Evolutionary conservation across 1,140 invertebrate genomes (phyloP).

Genomic region (Diabrotica virgifera): DNA sequence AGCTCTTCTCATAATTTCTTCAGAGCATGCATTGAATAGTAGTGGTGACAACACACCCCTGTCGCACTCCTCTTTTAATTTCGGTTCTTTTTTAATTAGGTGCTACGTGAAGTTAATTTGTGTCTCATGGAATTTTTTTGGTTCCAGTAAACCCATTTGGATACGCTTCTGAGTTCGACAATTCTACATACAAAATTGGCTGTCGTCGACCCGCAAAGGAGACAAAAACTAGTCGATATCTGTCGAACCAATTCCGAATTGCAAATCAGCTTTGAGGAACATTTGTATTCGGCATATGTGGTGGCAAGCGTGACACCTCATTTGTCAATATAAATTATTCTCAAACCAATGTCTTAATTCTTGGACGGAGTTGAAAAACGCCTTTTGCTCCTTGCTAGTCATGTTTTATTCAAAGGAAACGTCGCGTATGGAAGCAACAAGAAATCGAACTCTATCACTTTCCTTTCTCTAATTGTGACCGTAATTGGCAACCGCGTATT

Average conservation of each 20-base stretch:
- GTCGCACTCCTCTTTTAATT: too few species aligned
- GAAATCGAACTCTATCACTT: background rate
- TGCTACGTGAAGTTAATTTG: too few species aligned
- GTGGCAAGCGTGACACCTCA: slow-evolving; percentile 41
- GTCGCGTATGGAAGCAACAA: background rate
- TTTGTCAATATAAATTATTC: slow-evolving; percentile 44
- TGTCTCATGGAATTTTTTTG: too few species aligned
- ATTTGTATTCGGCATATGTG: slow-evolving; percentile 42
- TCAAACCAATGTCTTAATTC: slow-evolving; percentile 32
- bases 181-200: background rate
- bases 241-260: slow-evolving; percentile 32
- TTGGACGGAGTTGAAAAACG: slow-evolving; percentile 20
- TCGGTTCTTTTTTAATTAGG: too few species aligned
- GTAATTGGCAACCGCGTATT: background rate
- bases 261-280: slow-evolving; percentile 38
- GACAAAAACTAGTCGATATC: slow-evolving; percentile 38
- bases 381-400: slow-evolving; percentile 17
- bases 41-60: too few species aligned
- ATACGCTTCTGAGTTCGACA: background rate
- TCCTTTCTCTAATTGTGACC: background rate
- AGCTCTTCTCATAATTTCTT: too few species aligned
- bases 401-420: slow-evolving; percentile 24
- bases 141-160: too few species aligned
- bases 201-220: background rate
- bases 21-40: too few species aligned